Conservation (phyloP, 1,140 invertebrate species). For the Globodera ellingtonae region DNA sequence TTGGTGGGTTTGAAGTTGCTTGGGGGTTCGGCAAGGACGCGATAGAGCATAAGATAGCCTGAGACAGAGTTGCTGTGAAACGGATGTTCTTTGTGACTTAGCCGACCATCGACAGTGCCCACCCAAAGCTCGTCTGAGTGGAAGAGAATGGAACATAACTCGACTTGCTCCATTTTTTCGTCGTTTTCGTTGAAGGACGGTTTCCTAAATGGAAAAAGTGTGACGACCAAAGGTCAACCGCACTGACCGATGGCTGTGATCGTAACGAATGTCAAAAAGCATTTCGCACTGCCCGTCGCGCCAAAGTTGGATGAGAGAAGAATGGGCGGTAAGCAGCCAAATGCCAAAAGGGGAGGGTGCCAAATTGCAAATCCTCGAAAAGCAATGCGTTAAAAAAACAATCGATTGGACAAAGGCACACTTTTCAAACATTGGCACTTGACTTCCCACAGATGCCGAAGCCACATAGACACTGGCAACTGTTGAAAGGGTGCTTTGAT, state of each 20-base stretch:
- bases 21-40: slow-evolving; percentile 39
- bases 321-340: slow-evolving; percentile 69
- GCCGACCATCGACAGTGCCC: slow-evolving; percentile 68
- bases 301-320: slow-evolving; percentile 70
- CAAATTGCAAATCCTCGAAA: slow-evolving; percentile 50
- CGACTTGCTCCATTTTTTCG: slow-evolving; percentile 63
- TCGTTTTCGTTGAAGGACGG: slow-evolving; percentile 58
- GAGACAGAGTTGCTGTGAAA: not conserved
- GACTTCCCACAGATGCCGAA: slow-evolving; percentile 57
- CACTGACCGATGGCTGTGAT: slow-evolving; percentile 66
- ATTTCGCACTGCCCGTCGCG: slow-evolving; percentile 68
- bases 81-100: not conserved
- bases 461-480: slow-evolving; percentile 68
- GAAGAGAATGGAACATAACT: slow-evolving; percentile 67
- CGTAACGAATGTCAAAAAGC: slow-evolving; percentile 68
- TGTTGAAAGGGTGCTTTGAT: slow-evolving; percentile 68
- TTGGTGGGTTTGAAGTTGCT: not conserved
- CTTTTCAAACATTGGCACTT: slow-evolving; percentile 61
- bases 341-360: slow-evolving; percentile 65
- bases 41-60: slow-evolving; percentile 68
- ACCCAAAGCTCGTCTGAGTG: slow-evolving; percentile 67
- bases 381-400: not conserved
- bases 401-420: not conserved
- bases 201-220: slow-evolving; percentile 34
- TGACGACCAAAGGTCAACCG: not conserved